Percentiles rank a stretch among this genome's conserved stretches.
These are phyloP conservation scores for Toxotes chatareus DNA, from an alignment of 2,113 vertebrate species.

Conservation along the genomic window DNA sequence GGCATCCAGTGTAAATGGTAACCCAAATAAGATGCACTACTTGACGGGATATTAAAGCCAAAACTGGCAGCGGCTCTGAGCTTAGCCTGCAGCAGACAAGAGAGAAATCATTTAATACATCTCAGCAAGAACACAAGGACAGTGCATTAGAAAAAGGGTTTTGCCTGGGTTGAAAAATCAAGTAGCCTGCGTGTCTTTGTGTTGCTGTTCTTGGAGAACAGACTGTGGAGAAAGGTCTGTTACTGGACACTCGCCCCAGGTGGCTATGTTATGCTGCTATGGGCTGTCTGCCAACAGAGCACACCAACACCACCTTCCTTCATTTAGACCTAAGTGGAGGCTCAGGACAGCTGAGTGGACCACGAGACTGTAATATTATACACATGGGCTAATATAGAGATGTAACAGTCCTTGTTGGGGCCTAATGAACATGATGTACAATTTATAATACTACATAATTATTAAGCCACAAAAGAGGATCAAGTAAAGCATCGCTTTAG, in stretches of 20 bases:
- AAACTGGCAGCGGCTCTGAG: not conserved
- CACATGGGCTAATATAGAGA: not conserved
- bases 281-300: slow-evolving; percentile 43
- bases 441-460: too few species aligned
- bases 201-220: slow-evolving; percentile 10
- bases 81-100: not conserved
- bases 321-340: slow-evolving; percentile 33
- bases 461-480: not conserved
- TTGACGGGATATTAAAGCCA: too few species aligned
- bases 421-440: not conserved
- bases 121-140: not conserved
- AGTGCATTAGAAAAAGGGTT: not conserved
- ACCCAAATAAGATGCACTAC: not conserved
- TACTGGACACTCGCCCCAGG: slow-evolving; percentile 46
- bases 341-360: slow-evolving; percentile 13
- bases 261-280: slow-evolving; percentile 20
- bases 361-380: not conserved
- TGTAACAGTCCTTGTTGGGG: not conserved
- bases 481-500: not conserved
- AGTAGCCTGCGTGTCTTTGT: not conserved
- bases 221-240: slow-evolving; percentile 51
- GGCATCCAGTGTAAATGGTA: not conserved
- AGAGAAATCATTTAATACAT: not conserved
- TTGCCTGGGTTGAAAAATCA: not conserved
- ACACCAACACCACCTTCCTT: slow-evolving; percentile 36